phyloP scores from a whole-genome alignment of 1,140 invertebrate genomes.

The Arctopsyche grandis region DNA sequence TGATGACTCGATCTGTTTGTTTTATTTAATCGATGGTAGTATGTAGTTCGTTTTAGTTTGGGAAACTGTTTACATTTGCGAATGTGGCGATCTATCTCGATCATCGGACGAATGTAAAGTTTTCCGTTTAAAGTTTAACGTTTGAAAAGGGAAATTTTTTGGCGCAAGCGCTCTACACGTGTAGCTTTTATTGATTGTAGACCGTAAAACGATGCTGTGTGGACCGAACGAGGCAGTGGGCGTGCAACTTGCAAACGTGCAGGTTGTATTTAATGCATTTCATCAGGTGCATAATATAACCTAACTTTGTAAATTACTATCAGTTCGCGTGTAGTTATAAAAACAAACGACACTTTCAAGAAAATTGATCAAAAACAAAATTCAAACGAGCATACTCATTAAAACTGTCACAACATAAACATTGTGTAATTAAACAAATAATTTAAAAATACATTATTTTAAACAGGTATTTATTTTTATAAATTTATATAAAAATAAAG shows the following conservation, averaged over 20 bases:
- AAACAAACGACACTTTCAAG: background rate
- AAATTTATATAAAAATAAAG: too few species aligned
- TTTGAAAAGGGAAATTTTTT: slow-evolving; percentile 16
- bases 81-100: too few species aligned
- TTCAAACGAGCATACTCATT: too few species aligned
- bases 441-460: too few species aligned
- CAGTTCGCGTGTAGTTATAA: background rate
- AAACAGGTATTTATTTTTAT: too few species aligned
- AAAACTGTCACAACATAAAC: too few species aligned
- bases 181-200: slow-evolving; percentile 30
- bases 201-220: slow-evolving; percentile 31
- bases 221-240: slow-evolving; percentile 35
- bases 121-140: slow-evolving; percentile 15
- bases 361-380: background rate
- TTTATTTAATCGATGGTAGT: too few species aligned
- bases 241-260: background rate
- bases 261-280: slow-evolving; percentile 7
- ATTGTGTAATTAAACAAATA: too few species aligned
- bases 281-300: background rate
- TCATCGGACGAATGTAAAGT: background rate
- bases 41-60: too few species aligned
- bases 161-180: slow-evolving; percentile 16
- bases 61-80: too few species aligned
- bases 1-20: too few species aligned
- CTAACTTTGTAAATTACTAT: background rate